A percentile compares a stretch with the other conserved stretches of the same genome.
Conservation (phyloP, 2,797 vertebrate species). For the Sebastes matsubarae region DNA sequence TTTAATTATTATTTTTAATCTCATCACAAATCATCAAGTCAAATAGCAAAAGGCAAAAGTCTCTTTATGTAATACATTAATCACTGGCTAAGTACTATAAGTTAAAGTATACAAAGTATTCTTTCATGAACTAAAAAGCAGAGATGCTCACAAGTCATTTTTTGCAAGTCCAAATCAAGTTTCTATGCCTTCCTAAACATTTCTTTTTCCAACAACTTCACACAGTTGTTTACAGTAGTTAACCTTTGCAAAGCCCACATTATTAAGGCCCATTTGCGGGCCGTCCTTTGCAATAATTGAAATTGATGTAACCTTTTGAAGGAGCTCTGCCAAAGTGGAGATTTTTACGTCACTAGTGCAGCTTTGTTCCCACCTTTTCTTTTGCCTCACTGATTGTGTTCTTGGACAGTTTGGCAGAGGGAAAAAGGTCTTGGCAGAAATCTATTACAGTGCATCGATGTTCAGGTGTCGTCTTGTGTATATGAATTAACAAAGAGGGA, state of each 20-base stretch:
- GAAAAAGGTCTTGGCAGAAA: constrained; percentile 17
- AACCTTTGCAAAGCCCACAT: constrained; percentile 26
- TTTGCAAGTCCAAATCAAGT: neutral
- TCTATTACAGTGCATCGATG: neutral
- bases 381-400: constrained; percentile 3
- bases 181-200: neutral
- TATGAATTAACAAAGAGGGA: constrained; percentile 3
- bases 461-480: neutral
- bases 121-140: no score
- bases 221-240: constrained; percentile 40
- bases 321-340: neutral
- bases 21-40: no score
- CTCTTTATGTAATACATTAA: no score
- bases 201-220: constrained; percentile 17
- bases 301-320: constrained; percentile 34
- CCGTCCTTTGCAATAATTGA: constrained; percentile 24
- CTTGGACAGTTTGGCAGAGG: constrained; percentile 9
- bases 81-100: no score
- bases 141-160: neutral
- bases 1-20: no score
- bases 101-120: no score
- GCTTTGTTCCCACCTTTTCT: neutral
- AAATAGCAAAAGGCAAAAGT: no score
- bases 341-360: neutral
- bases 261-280: constrained; percentile 41